phyloP scores from a whole-genome alignment of 2,888 invertebrate genomes.

The Aproaerema taeniolella region DNA sequence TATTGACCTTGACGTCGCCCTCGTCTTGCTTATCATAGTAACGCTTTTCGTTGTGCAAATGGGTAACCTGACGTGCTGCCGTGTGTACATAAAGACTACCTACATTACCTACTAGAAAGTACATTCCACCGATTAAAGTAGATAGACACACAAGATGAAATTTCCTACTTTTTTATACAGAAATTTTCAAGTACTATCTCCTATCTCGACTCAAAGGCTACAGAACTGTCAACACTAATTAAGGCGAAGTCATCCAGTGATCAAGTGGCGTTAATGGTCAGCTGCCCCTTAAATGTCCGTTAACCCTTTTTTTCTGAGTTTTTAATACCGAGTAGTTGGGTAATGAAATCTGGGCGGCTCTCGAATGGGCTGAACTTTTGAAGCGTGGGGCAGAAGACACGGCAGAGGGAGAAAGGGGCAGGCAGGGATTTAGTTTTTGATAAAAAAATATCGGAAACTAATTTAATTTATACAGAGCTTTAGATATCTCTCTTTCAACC shows the following conservation, averaged over 20 bases:
- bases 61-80: no score
- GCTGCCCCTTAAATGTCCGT: conserved; percentile 49
- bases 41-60: no score
- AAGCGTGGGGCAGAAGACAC: conserved; percentile 73
- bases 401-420: conserved; percentile 64
- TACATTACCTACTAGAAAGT: no score
- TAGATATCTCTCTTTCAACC: no score
- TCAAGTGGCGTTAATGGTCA: conserved; percentile 68
- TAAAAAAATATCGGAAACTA: no score
- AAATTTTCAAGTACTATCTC: background rate
- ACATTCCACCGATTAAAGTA: no score
- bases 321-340: conserved; percentile 72
- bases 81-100: no score
- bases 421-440: conserved; percentile 36
- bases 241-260: conserved; percentile 60
- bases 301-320: conserved; percentile 57
- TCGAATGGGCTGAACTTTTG: conserved; percentile 77
- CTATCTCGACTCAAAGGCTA: conserved; percentile 23
- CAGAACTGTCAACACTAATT: conserved; percentile 65
- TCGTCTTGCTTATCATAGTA: no score
- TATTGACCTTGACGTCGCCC: no score
- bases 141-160: no score
- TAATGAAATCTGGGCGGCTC: conserved; percentile 76
- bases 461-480: no score
- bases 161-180: no score